Base-by-base conservation (phyloP, 2,888 invertebrate species). In the Leptarthrus brevirostris region DNA sequence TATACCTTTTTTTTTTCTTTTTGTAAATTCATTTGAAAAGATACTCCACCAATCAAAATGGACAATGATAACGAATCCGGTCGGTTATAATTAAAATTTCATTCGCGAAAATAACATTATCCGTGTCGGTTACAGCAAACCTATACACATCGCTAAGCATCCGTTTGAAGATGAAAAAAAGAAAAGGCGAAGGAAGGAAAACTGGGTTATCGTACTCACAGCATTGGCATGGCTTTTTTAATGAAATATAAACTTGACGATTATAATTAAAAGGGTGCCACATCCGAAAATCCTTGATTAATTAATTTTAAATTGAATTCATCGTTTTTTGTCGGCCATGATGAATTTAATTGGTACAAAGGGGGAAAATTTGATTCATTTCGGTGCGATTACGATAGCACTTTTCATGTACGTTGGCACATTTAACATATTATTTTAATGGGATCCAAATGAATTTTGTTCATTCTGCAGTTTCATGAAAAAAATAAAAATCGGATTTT, bases 301-400 rank as follows among this genome's bases (percentile, higher is more conserved):
- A 61, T 61, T 61, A 61, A 61, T 61, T 61, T 61, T 61, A 61
- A 61, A 61, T 61, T 61, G 61, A 61, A 61, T 20, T 61, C 61
- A 36, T 40, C 61, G 30, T 36, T 40, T 36, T 18, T 36, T 36
- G 36, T n/a, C 12, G 12, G 20, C 8, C 22, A n/a, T 20, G 40
- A 61, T 40, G 61, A 12, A 36, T 61, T 61, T 61, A 61, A 61
- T 61, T 61, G 61, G 40, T 22, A 20, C 16, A 36, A 18, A 18
- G 18, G 36, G 22, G 16, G 40, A 61, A 30, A 5, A 5, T 30
- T 3, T 30, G 30, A 30, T 30, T 30, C 30, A 30, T 3, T 30
- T 8, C 8, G 30, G 30, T 30, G 30, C 8, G 30, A 30, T 5
- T 30, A 5, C 30, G 30, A 5, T 30, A 30, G 30, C 30, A 30